phyloP scores from a whole-genome alignment of 2,797 vertebrate species.

The Pipistrellus nathusii region DNA sequence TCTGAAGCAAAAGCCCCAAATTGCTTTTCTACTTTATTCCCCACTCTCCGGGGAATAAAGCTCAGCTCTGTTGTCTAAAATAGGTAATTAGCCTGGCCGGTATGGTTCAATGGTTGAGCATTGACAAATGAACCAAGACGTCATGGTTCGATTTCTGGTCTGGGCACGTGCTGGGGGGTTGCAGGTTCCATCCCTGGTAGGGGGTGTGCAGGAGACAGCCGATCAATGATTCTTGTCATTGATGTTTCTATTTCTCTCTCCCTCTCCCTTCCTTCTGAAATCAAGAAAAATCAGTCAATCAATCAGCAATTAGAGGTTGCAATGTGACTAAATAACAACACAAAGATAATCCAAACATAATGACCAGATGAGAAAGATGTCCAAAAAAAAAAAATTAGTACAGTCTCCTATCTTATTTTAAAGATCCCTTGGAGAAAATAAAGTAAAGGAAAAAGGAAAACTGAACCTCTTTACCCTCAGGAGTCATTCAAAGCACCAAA shows the following conservation, averaged over 20 bases:
- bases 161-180: too few relatives aligned
- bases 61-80: not conserved
- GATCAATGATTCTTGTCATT: too few relatives aligned
- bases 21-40: slow-evolving; percentile 20
- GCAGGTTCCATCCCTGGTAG: too few relatives aligned
- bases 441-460: not conserved
- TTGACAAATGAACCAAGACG: too few relatives aligned
- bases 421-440: slow-evolving; percentile 23
- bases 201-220: too few relatives aligned
- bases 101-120: too few relatives aligned
- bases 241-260: too few relatives aligned
- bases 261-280: too few relatives aligned
- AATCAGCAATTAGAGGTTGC: not conserved
- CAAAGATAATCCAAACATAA: slow-evolving; percentile 3
- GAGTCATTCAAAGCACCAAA: not conserved
- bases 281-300: too few relatives aligned
- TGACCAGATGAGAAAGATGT: not conserved
- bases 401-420: not conserved
- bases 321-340: not conserved
- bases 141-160: too few relatives aligned
- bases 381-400: slow-evolving; percentile 5
- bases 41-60: not conserved
- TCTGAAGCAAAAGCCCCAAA: not conserved
- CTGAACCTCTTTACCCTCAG: not conserved
- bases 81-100: not conserved